Evolutionary conservation across 2,888 invertebrate genomes (phyloP), one percentile per base, ranked within the genome.

Genomic region (Vannuccia rotundouncinata): DNA sequence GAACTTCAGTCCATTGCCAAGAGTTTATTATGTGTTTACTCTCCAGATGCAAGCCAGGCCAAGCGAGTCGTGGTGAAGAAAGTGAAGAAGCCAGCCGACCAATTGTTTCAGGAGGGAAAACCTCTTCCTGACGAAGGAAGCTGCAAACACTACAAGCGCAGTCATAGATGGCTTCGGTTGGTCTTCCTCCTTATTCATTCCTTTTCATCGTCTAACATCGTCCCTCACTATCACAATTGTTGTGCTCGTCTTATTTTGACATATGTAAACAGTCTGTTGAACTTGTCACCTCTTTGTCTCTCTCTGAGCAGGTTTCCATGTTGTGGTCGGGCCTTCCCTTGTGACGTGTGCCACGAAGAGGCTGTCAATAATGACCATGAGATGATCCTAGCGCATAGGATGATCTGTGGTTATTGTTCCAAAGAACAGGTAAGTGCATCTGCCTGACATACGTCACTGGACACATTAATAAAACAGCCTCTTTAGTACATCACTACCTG

Each of bases 121-220:
- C 87, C 89, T 0, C 84, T 89, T 66, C 89, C 89, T 1, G 84
- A 85, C 25, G 84, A 85, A 80, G 89, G 89, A 29, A 85, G 88
- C 5, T 89, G 89, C 83, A 87, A 86, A 82, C 89, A 89, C 82
- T 89, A 88, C 85, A 89, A 87, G 85, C 89, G 89, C 83, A 89
- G 89, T 83, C 89, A 84, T 83, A 84, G 89, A 17, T 89, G 89
- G 89, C 85, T 89, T 76, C 87, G 89, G 88, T 88, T 82, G 79
- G 82, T 76, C 17, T 0, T 22, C 27, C 5, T 17, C 17, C 17
- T 29, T 74, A 75, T 31, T 27, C 28, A 10, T 25, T 75, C n/a
- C 28, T 13, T n/a, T 76, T 76, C 28, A 29, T 13, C 13, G 25
- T 28, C 17, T 45, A 17, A 45, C n/a, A n/a, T n/a, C n/a, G n/a